Evolutionary conservation across 2,888 invertebrate species (phyloP).

Genomic region (Acleris laterana): DNA sequence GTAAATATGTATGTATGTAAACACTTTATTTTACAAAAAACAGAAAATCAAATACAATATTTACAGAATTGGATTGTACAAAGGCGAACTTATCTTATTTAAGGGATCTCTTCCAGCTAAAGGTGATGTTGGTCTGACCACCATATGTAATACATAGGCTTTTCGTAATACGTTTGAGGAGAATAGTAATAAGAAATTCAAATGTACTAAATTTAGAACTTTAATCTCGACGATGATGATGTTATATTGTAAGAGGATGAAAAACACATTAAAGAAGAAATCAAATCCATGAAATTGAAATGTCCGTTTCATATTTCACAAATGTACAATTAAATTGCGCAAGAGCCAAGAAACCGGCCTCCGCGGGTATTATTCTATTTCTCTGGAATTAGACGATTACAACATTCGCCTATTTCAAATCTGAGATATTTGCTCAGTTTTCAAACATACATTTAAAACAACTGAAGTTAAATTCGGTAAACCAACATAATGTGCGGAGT

Average conservation of each 20-base stretch:
- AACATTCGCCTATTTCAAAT: slow-evolving; percentile 65
- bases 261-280: slow-evolving; percentile 33
- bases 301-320: slow-evolving; percentile 52
- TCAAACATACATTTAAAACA: slow-evolving; percentile 64
- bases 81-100: no score
- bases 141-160: not conserved
- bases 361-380: slow-evolving; percentile 64
- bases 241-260: slow-evolving; percentile 7
- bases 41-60: no score
- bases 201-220: not conserved
- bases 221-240: not conserved
- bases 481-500: slow-evolving; percentile 13
- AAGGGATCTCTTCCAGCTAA: no score
- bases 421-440: slow-evolving; percentile 65
- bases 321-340: slow-evolving; percentile 45
- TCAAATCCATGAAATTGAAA: slow-evolving; percentile 44
- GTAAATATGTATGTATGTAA: no score
- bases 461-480: slow-evolving; percentile 47
- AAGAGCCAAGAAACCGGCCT: slow-evolving; percentile 57
- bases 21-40: no score
- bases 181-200: not conserved
- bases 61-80: no score
- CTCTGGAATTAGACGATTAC: slow-evolving; percentile 76
- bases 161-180: not conserved
- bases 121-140: not conserved